Evolutionary conservation across 2,888 invertebrate species (phyloP), one percentile per base, ranked within the genome.

Genomic region (Lepidocyrtoides sp.): DNA sequence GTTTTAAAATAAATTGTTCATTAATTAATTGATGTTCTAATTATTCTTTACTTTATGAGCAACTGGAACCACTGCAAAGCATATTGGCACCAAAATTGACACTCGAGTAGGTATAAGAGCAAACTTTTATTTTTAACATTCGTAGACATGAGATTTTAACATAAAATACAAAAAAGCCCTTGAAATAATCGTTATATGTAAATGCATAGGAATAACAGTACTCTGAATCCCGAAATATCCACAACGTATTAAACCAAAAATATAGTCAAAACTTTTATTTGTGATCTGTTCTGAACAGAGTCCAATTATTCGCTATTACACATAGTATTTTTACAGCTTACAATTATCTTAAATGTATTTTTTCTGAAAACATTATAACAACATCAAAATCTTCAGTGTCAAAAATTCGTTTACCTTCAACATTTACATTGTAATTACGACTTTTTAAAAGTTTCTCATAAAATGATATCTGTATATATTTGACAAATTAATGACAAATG

Each of bases 341-440:
- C 44, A 0, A 20, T 20, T 17, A 2, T 1, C 1, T 48, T 14
- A 36, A 36, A 36, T 69, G 0, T 75, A 36, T 23, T 86, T 72
- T n/a, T 14, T 75, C 63, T 86, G 75, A 54, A 75, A 77, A 85
- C 69, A 60, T 77, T 79, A 87, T 87, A 87, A 79, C 87, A 87
- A 79, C 79, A 48, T 87, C 48, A 87, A 79, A 72, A 51, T 79
- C 20, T 60, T 17, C 17, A 87, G 51, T 77, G 77, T 77, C 77
- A 77, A 77, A 77, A 77, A 77, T 81, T 60, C 51, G 51, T 79
- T 60, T 36, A 32, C 14, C n/a, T 36, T 32, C 17, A 23, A 20
- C 57, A 54, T 32, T 10, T 36, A 81, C 8, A 79, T 7, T 36
- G 36, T 41, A 81, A 81, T 41, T 41, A 23, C 57, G 41, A 60